Evolutionary conservation across 2,888 invertebrate species (phyloP).

Genomic region (Peribatodes rhomboidaria): DNA sequence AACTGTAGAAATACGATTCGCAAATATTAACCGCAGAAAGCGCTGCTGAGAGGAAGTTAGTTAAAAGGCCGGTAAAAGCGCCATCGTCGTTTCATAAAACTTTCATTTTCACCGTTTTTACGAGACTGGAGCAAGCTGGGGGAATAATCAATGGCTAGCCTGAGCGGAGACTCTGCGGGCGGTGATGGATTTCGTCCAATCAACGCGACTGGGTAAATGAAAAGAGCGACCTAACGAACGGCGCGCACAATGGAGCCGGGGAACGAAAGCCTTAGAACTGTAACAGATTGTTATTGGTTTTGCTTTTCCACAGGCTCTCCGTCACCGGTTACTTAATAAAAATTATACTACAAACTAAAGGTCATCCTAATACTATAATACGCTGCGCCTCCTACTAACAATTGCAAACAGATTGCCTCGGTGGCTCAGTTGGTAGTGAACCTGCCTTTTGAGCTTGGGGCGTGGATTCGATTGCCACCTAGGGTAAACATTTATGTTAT

Average conservation of each 20-base stretch:
- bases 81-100: constrained; percentile 57
- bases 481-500: too few relatives aligned
- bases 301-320: constrained; percentile 50
- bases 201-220: constrained; percentile 67
- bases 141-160: constrained; percentile 64
- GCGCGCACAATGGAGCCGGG: constrained; percentile 56
- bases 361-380: too few relatives aligned
- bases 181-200: constrained; percentile 71
- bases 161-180: constrained; percentile 53
- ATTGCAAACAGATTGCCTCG: too few relatives aligned
- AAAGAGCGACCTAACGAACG: constrained; percentile 68
- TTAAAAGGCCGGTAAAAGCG: constrained; percentile 51
- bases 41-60: constrained; percentile 52
- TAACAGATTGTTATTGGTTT: constrained; percentile 73
- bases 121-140: constrained; percentile 54
- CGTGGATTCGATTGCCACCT: too few relatives aligned
- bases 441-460: too few relatives aligned
- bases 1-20: constrained; percentile 44
- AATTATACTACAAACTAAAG: constrained; percentile 46
- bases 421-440: too few relatives aligned
- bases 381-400: neutral
- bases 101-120: constrained; percentile 54
- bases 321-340: constrained; percentile 55
- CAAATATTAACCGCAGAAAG: constrained; percentile 48
- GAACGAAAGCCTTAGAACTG: constrained; percentile 61